Evolutionary conservation across 1,140 invertebrate genomes (phyloP).

Genomic region (Atta cephalotes): DNA sequence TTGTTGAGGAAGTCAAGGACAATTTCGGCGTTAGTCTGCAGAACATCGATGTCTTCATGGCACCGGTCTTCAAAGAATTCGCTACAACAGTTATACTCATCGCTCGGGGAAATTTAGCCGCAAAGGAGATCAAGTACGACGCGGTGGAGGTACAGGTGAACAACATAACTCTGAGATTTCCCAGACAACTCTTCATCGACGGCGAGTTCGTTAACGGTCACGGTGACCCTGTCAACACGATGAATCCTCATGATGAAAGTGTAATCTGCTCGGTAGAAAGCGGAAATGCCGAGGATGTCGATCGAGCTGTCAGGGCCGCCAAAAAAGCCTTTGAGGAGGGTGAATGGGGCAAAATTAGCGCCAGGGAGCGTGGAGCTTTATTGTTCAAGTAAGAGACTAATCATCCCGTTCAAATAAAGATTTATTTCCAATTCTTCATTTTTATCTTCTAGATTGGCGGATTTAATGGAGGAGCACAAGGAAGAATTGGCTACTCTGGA

Average conservation of each 20-base stretch:
- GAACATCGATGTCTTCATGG: conserved; percentile 97
- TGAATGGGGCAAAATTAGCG: conserved; percentile 95
- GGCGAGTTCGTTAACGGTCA: conserved; percentile 95
- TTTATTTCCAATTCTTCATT: background rate
- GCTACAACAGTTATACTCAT: conserved; percentile 89
- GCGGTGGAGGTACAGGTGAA: conserved; percentile 92
- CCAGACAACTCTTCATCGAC: conserved; percentile 96
- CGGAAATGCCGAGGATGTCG: conserved; percentile 93
- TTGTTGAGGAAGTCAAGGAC: conserved; percentile 97
- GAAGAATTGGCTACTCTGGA: conserved; percentile 98
- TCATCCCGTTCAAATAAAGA: background rate
- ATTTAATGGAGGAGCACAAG: conserved; percentile 97
- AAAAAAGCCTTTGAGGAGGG: conserved; percentile 95
- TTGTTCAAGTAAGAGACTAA: conserved; percentile 88
- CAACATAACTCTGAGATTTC: conserved; percentile 94
- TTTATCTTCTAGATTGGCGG: conserved; percentile 91
- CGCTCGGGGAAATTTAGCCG: conserved; percentile 87
- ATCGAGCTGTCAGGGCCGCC: conserved; percentile 94
- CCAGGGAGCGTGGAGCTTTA: conserved; percentile 92
- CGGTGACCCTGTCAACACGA: conserved; percentile 88
- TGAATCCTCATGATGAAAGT: conserved; percentile 95
- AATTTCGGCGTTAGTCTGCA: conserved; percentile 91
- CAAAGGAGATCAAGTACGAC: conserved; percentile 89
- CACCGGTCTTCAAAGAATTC: conserved; percentile 95
- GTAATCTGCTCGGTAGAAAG: conserved; percentile 92